These are phyloP conservation scores for Apodemia duryi DNA, from an alignment of 2,888 invertebrate genomes.

Conservation along the genomic window DNA sequence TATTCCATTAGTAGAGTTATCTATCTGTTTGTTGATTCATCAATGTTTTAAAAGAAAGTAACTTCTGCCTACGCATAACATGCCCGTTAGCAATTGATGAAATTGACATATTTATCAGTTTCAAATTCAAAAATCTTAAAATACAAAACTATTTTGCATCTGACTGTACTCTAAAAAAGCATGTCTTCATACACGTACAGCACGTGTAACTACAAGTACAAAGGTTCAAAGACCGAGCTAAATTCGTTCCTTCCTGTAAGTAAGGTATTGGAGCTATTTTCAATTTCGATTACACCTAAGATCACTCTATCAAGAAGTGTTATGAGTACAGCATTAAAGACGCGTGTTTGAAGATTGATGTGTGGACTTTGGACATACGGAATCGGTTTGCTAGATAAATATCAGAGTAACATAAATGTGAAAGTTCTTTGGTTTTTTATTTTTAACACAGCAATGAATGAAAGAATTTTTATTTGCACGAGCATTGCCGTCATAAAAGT, in stretches of 20 bases:
- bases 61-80: too few relatives aligned
- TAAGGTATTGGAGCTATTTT: constrained; percentile 39
- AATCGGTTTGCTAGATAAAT: constrained; percentile 7
- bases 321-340: constrained; percentile 26
- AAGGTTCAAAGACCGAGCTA: constrained; percentile 61
- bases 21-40: too few relatives aligned
- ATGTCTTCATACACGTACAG: constrained; percentile 2
- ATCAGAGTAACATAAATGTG: not conserved
- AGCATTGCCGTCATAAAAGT: too few relatives aligned
- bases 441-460: not conserved
- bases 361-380: constrained; percentile 16
- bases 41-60: too few relatives aligned
- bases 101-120: not conserved
- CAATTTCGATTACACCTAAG: constrained; percentile 40
- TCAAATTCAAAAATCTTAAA: not conserved
- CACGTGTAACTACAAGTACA: constrained; percentile 50
- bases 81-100: too few relatives aligned
- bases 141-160: not conserved
- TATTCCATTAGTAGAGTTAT: too few relatives aligned
- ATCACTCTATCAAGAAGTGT: constrained; percentile 30
- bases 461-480: too few relatives aligned
- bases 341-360: constrained; percentile 26
- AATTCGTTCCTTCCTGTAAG: constrained; percentile 58
- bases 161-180: constrained; percentile 7
- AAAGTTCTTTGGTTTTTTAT: not conserved